A percentile compares a stretch with the other conserved stretches of the same genome.
Conservation (phyloP, 2,113 vertebrate genomes). For the Pachypanchax playfairii region DNA sequence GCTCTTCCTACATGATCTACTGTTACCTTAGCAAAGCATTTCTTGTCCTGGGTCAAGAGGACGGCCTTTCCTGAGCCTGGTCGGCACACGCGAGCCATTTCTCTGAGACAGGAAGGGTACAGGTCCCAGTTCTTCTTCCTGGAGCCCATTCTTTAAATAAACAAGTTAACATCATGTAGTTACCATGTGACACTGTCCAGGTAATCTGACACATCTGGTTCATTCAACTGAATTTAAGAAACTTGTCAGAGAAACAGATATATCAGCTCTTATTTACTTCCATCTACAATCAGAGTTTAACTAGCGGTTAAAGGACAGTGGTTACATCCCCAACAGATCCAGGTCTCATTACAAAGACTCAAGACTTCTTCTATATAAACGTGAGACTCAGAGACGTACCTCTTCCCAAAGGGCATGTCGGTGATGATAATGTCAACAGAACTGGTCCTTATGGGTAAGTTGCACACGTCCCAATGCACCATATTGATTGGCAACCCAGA, state of each 20-base stretch:
- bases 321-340: too few relatives aligned
- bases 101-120: constrained; percentile 90
- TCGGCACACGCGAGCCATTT: constrained; percentile 92
- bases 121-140: constrained; percentile 98
- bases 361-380: neutral
- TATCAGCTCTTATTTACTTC: too few relatives aligned
- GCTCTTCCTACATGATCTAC: accelerated
- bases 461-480: constrained; percentile 91
- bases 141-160: constrained; percentile 88
- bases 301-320: too few relatives aligned
- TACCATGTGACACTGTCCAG: too few relatives aligned
- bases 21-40: constrained; percentile 93
- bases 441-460: constrained; percentile 86
- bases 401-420: constrained; percentile 98
- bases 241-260: neutral
- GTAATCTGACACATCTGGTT: too few relatives aligned
- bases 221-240: too few relatives aligned
- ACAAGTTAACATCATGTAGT: neutral
- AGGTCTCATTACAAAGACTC: neutral
- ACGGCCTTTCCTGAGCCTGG: constrained; percentile 90
- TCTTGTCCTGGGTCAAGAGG: constrained; percentile 95
- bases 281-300: too few relatives aligned
- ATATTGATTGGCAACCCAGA: constrained; percentile 87
- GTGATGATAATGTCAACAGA: constrained; percentile 92
- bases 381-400: constrained; percentile 72